Evolutionary conservation across 1,140 invertebrate genomes (phyloP).

Genomic region (Saccostrea cuccullata): DNA sequence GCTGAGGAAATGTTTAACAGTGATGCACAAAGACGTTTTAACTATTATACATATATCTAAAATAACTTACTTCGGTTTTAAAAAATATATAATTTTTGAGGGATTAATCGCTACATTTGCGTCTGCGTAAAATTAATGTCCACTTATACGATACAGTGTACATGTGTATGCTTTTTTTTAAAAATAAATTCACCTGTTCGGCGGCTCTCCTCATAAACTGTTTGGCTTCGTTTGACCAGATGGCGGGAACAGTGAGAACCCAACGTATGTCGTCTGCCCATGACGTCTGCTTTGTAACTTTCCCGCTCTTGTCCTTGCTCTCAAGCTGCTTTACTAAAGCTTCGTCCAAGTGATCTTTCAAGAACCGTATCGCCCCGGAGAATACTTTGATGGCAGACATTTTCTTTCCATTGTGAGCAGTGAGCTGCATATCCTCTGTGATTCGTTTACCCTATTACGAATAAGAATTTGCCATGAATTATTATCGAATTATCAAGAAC

Average conservation of each 20-base stretch:
- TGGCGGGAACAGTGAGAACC: constrained; percentile 47
- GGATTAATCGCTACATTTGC: too few relatives aligned
- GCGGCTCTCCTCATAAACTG: constrained; percentile 50
- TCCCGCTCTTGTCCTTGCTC: neutral
- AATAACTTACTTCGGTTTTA: too few relatives aligned
- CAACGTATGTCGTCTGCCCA: constrained; percentile 29
- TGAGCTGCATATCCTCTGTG: constrained; percentile 18
- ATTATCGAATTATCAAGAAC: too few relatives aligned
- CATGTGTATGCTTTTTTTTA: neutral
- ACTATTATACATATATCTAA: too few relatives aligned
- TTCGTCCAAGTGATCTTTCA: constrained; percentile 30
- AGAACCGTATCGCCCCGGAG: constrained; percentile 27
- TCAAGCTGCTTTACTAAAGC: neutral
- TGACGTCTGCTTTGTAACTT: neutral
- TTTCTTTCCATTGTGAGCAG: constrained; percentile 32
- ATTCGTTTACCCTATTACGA: constrained; percentile 16
- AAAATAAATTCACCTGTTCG: neutral
- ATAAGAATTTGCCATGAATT: neutral
- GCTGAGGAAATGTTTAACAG: too few relatives aligned
- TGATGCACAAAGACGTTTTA: too few relatives aligned
- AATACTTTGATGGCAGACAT: constrained; percentile 44
- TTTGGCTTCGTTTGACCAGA: constrained; percentile 46
- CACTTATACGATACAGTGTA: too few relatives aligned
- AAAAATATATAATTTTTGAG: too few relatives aligned
- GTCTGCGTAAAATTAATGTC: too few relatives aligned